These are phyloP conservation scores for Lapara coniferarum DNA, from an alignment of 2,888 invertebrate species.

Conservation along the genomic window DNA sequence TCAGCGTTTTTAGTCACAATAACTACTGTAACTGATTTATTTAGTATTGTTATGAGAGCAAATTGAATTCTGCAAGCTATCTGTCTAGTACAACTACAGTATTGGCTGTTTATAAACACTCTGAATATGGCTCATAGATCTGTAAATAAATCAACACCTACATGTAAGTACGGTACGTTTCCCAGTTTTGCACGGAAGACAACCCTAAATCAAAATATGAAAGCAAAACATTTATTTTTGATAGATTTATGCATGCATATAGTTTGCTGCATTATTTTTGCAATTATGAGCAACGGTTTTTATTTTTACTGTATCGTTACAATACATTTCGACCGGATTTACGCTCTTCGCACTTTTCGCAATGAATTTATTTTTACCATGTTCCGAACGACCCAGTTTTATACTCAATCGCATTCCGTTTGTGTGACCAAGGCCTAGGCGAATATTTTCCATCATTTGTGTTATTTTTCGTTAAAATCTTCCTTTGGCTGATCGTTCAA, in stretches of 20 bases:
- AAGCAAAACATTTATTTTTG: constrained; percentile 2
- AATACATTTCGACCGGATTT: constrained; percentile 15
- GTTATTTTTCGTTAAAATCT: constrained; percentile 16
- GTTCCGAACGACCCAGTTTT: constrained; percentile 25
- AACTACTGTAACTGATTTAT: too few species aligned
- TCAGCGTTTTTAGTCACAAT: too few species aligned
- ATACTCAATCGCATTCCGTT: constrained; percentile 27
- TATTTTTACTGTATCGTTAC: constrained; percentile 19
- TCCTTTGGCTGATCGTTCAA: background rate
- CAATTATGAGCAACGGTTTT: constrained; percentile 2
- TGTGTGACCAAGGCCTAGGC: constrained; percentile 26
- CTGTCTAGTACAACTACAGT: too few species aligned
- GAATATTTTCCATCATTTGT: constrained; percentile 15
- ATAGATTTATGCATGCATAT: constrained; percentile 16
- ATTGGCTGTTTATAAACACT: too few species aligned
- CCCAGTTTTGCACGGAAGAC: background rate
- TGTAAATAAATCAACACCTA: background rate
- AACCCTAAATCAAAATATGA: background rate
- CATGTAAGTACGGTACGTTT: background rate
- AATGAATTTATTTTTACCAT: constrained; percentile 22
- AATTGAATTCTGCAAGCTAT: too few species aligned
- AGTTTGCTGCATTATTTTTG: constrained; percentile 19
- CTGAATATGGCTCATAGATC: too few species aligned
- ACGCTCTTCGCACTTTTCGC: constrained; percentile 17
- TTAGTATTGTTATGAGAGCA: too few species aligned